These are phyloP conservation scores for Sceloporus tristichus DNA, from an alignment of 2,113 vertebrate species.

Conservation along the genomic window DNA sequence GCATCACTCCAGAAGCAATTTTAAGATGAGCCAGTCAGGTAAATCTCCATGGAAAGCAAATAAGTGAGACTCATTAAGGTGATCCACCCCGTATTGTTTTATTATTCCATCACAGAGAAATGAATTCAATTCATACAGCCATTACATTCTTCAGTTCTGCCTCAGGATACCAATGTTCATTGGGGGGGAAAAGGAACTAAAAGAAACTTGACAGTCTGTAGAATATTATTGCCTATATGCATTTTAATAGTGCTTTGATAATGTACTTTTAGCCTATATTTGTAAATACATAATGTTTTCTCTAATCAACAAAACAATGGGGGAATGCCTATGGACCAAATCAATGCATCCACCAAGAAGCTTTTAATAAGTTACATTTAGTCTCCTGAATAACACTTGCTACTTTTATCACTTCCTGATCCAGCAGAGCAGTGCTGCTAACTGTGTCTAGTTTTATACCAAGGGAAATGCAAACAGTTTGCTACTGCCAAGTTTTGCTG, in stretches of 20 bases:
- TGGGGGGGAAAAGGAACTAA: neutral
- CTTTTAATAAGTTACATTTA: neutral
- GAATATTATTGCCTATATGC: neutral
- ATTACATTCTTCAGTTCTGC: rapidly evolving
- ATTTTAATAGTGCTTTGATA: neutral
- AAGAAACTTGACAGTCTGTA: neutral
- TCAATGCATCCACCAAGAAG: neutral
- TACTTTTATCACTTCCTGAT: rapidly evolving
- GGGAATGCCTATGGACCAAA: slow-evolving; percentile 10
- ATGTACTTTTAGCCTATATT: neutral
- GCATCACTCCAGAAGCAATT: neutral
- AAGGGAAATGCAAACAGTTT: neutral
- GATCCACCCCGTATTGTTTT: neutral
- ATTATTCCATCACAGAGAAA: neutral
- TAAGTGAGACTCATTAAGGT: neutral
- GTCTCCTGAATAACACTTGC: neutral
- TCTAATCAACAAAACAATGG: slow-evolving; percentile 17
- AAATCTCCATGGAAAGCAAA: neutral
- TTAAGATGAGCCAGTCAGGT: slow-evolving; percentile 1
- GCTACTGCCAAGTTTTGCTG: too few species aligned
- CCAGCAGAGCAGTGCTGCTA: rapidly evolving
- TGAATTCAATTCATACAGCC: neutral
- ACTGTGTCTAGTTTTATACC: neutral
- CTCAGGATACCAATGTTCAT: neutral
- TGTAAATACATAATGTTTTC: slow-evolving; percentile 14